Conservation (phyloP, 2,888 invertebrate species). For the Parnassius mnemosyne region DNA sequence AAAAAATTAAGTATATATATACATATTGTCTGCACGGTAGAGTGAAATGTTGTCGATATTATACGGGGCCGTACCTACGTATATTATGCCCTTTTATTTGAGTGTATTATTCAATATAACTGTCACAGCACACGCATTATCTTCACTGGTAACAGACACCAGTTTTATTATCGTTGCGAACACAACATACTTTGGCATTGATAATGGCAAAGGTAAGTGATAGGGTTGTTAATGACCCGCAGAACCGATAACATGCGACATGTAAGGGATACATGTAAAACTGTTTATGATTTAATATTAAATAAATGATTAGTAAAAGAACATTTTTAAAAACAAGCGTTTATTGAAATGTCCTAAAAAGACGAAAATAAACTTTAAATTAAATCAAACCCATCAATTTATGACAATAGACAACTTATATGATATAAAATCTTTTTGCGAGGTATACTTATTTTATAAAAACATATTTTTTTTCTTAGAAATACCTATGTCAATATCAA, state of each 20-base stretch:
- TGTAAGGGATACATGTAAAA: slow-evolving; percentile 2
- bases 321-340: too few species aligned
- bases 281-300: background rate
- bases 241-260: slow-evolving; percentile 30
- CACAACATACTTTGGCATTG: slow-evolving; percentile 9
- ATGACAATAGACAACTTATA: too few species aligned
- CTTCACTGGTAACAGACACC: slow-evolving; percentile 20
- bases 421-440: too few species aligned
- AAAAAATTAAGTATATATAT: too few species aligned
- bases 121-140: slow-evolving; percentile 20
- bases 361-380: too few species aligned
- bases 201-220: slow-evolving; percentile 27
- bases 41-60: background rate
- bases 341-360: too few species aligned
- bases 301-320: too few species aligned
- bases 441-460: too few species aligned
- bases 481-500: too few species aligned
- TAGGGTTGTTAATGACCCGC: slow-evolving; percentile 40
- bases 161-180: slow-evolving; percentile 10
- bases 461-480: too few species aligned
- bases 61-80: background rate
- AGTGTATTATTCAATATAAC: slow-evolving; percentile 1
- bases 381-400: too few species aligned
- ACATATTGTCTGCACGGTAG: too few species aligned
- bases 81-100: background rate